Evolutionary conservation across 2,113 vertebrate species (phyloP).

Genomic region (Chionis minor): DNA sequence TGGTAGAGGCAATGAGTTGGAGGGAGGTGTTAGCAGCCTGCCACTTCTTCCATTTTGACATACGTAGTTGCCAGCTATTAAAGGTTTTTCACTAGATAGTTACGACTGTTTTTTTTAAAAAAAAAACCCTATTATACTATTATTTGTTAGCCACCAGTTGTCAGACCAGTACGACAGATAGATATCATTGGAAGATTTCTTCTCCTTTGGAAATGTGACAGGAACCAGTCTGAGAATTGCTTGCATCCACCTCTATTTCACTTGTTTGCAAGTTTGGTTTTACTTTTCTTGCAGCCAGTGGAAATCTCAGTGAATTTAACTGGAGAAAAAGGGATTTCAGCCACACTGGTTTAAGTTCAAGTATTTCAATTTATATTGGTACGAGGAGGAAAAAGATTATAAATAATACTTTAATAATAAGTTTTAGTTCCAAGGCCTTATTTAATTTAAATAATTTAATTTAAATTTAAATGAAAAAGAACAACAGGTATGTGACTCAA

Average conservation of each 20-base stretch:
- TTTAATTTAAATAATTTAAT: not conserved
- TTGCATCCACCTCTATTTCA: not conserved
- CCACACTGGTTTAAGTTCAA: not conserved
- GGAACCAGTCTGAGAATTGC: not conserved
- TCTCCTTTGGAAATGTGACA: not conserved
- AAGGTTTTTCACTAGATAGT: not conserved
- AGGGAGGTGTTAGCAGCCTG: not conserved
- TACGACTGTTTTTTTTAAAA: not conserved
- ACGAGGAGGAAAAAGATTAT: not conserved
- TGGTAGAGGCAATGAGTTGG: not conserved
- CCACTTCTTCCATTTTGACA: not conserved
- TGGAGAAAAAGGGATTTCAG: not conserved
- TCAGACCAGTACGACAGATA: not conserved
- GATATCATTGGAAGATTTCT: not conserved
- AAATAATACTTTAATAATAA: not conserved
- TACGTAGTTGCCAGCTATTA: not conserved
- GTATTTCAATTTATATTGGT: not conserved
- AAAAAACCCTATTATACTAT: not conserved
- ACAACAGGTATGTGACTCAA: not conserved
- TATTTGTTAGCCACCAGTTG: not conserved
- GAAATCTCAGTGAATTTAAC: not conserved
- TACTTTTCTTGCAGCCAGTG: not conserved
- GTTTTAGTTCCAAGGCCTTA: not conserved
- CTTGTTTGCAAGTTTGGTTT: not conserved
- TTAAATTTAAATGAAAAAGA: not conserved